Evolutionary conservation across 1,140 invertebrate genomes (phyloP).

Genomic region (Chironomus striatipennis): DNA sequence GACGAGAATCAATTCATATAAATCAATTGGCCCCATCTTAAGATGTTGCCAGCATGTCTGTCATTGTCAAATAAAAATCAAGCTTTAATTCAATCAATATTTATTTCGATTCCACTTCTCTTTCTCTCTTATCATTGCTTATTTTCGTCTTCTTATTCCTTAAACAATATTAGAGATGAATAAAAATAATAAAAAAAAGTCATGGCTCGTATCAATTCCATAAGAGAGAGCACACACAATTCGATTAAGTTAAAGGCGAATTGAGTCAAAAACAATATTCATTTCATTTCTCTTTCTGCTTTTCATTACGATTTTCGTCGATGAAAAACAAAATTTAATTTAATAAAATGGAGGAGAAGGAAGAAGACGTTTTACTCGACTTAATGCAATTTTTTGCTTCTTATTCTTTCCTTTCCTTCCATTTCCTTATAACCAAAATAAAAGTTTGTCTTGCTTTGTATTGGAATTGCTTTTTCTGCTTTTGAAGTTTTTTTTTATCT

Average conservation of each 20-base stretch:
- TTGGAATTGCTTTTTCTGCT: not conserved
- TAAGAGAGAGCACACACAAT: not conserved
- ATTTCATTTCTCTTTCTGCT: not conserved
- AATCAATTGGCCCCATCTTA: not conserved
- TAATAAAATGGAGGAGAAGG: constrained; percentile 12
- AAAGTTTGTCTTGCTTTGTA: not conserved
- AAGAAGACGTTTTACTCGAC: not conserved
- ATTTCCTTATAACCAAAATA: too few relatives aligned
- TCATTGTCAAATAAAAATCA: constrained; percentile 14
- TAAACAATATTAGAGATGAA: too few relatives aligned
- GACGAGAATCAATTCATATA: not conserved
- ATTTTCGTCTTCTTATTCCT: not conserved
- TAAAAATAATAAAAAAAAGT: not conserved
- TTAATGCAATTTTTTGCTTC: not conserved
- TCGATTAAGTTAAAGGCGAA: constrained; percentile 7
- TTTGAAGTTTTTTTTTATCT: not conserved
- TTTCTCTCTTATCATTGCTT: not conserved
- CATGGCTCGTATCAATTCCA: constrained; percentile 4
- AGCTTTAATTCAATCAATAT: constrained; percentile 10
- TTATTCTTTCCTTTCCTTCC: too few relatives aligned
- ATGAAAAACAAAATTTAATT: constrained; percentile 24
- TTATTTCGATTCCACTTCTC: not conserved
- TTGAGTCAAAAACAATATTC: constrained; percentile 20
- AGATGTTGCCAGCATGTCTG: not conserved
- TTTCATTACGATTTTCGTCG: not conserved